Percentiles rank a stretch among this genome's conserved stretches.
Conservation (phyloP, 2,797 vertebrate genomes). For the Chloroceryle inda region DNA sequence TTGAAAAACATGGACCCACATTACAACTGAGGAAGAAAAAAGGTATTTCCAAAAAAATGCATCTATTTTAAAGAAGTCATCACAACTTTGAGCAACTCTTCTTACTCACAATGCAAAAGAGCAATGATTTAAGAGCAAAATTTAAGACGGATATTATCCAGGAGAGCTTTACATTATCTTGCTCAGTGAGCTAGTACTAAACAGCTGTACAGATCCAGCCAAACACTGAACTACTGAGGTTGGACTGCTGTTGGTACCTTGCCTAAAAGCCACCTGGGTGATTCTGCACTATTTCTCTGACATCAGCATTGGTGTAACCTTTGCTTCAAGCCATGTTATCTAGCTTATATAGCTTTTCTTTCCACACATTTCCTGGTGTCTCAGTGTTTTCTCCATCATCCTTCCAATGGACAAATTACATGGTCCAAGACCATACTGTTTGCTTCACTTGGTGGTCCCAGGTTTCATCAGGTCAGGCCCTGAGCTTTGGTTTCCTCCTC, state of each 20-base stretch:
- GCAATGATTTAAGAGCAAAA: background rate
- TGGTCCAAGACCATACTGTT: background rate
- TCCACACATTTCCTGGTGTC: background rate
- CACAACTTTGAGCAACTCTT: background rate
- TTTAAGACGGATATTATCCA: background rate
- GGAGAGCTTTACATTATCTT: background rate
- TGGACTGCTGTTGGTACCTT: background rate
- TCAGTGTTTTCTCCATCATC: background rate
- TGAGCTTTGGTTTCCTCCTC: background rate
- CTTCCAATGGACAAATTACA: background rate
- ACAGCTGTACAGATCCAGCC: background rate
- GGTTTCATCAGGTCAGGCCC: background rate
- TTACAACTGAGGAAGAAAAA: background rate
- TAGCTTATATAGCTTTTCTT: background rate
- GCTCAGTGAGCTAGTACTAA: background rate
- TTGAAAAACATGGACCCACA: fast-evolving
- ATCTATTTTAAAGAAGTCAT: background rate
- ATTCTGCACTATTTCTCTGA: background rate
- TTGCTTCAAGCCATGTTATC: background rate
- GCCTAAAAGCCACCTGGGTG: background rate
- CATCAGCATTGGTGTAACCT: background rate
- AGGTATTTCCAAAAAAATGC: background rate
- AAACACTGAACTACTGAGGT: background rate
- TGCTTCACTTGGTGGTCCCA: background rate
- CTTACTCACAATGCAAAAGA: fast-evolving